Base-by-base conservation (phyloP, 2,888 invertebrate genomes). In the Metalampra italica region DNA sequence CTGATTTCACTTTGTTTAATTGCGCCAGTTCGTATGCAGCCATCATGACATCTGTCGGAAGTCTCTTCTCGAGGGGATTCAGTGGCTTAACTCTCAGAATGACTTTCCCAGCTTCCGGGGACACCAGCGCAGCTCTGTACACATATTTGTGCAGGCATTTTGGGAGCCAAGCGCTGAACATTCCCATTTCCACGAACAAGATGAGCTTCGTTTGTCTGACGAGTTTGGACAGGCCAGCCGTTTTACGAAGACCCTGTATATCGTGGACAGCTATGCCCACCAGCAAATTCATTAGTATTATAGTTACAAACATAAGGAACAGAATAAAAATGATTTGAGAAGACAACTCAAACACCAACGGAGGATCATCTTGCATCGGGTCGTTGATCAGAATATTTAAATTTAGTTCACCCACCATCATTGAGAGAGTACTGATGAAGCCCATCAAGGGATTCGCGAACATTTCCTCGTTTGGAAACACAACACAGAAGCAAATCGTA, bases 231-330 rank as follows among this genome's bases (percentile, higher is more conserved):
- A 96, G 84, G 0, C 95, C 96, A 0, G 96, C 96, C 0, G 96
- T 96, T 87, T 96, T 96, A 60, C 95, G 93, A 11, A 96, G 82
- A 0, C 96, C 96, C 72, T 96, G 96, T 50, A 96, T 96, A 69
- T 96, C 96, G 64, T 96, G 95, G 3, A 96, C 96, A 0, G 96
- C 96, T 58, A 96, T 96, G 73, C 96, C 96, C 12, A 96, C 95
- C 0, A 96, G 85, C 0, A 96, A 81, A 79, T 96, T 96, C 96
- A 96, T 96, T 40, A 96, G 84, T 7, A 96, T 95, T 2, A 96
- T 95, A 0, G 96, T 96, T 0, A 96, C 96, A 68, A 96, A 95
- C 63, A 96, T 88, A 5, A 96, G 82, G 63, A 96, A 96, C 22
- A 95, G 79, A 7, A 95, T 94, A 68, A 95, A 96, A 0, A 94